Evolutionary conservation across 2,113 vertebrate genomes (phyloP).

Genomic region (Coturnix japonica): DNA sequence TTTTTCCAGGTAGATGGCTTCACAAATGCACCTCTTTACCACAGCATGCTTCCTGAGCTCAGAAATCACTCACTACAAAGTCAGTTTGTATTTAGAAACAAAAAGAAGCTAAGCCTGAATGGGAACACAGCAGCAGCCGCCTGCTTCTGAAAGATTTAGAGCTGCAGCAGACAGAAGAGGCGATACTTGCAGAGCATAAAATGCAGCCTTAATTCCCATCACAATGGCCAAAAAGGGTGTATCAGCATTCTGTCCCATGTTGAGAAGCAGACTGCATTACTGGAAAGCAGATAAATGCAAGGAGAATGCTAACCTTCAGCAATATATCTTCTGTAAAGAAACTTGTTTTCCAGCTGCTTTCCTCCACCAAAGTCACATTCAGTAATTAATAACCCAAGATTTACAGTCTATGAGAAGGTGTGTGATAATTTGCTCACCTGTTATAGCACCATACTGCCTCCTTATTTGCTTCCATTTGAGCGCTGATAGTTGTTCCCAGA

Average conservation of each 20-base stretch:
- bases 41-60: background rate
- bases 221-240: background rate
- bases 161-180: background rate
- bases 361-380: background rate
- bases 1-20: background rate
- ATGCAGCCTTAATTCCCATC: background rate
- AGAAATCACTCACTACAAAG: background rate
- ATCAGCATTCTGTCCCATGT: accelerated
- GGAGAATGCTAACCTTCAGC: background rate
- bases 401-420: accelerated
- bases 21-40: background rate
- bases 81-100: background rate
- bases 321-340: background rate
- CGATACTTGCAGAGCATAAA: background rate
- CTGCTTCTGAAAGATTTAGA: background rate
- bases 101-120: background rate
- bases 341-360: background rate
- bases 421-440: background rate
- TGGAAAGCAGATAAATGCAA: background rate
- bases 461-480: background rate
- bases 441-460: background rate
- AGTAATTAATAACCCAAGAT: background rate
- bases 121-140: background rate
- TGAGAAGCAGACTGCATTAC: background rate
- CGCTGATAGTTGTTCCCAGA: background rate